These are phyloP conservation scores for Malurus alboscapulatus DNA, from an alignment of 2,113 vertebrate species.

Conservation along the genomic window DNA sequence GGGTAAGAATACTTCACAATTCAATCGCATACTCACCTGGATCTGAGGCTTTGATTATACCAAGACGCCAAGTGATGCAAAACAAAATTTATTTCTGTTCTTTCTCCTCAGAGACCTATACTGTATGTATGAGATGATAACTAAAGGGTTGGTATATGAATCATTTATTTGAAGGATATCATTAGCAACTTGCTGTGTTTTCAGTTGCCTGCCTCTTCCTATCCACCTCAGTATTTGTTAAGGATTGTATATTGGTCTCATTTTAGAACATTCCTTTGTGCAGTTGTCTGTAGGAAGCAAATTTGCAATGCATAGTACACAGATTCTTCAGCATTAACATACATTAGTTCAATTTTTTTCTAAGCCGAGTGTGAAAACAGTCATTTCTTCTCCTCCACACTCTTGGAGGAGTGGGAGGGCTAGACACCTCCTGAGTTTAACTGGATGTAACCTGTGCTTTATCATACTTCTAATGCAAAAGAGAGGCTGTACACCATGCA, in stretches of 20 bases:
- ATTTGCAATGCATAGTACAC: neutral
- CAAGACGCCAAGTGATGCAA: neutral
- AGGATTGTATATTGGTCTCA: neutral
- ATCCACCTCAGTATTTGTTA: neutral
- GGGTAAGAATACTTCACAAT: neutral
- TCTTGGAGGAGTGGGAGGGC: neutral
- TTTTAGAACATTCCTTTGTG: neutral
- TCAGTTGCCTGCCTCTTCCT: neutral
- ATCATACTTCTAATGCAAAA: neutral
- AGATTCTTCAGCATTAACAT: neutral
- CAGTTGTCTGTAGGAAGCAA: neutral
- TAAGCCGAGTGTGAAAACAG: neutral
- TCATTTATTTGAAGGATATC: slow-evolving; percentile 1
- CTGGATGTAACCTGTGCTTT: neutral
- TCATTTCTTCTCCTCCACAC: neutral
- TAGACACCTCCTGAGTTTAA: neutral
- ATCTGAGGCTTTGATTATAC: neutral
- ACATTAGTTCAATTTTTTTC: neutral
- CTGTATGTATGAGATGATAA: neutral
- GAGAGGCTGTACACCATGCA: neutral
- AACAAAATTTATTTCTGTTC: neutral
- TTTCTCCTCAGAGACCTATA: neutral
- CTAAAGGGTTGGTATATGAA: neutral
- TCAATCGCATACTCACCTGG: neutral
- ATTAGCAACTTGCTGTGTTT: slow-evolving; percentile 13